Conservation (phyloP, 2,113 vertebrate species). For the Tragelaphus buxtoni region DNA sequence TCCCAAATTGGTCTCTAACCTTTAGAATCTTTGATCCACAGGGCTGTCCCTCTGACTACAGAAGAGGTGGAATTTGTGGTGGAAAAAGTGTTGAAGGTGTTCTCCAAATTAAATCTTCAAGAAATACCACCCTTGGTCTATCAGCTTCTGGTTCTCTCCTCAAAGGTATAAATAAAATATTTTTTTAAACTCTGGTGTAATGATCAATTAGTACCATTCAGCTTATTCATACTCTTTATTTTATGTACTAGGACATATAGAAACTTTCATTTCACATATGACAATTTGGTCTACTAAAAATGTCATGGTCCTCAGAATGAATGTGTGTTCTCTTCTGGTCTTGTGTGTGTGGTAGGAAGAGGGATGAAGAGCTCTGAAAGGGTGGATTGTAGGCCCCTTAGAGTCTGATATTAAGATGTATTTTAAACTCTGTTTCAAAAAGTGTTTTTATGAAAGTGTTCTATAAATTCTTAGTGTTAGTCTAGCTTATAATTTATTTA, state of each 20-base stretch:
- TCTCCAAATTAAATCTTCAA: slow-evolving; percentile 91
- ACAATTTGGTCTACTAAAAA: not conserved
- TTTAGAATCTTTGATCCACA: slow-evolving; percentile 62
- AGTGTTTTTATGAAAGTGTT: not conserved
- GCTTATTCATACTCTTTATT: not conserved
- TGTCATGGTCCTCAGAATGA: not conserved
- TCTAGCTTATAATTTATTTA: not conserved
- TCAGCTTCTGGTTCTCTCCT: slow-evolving; percentile 93
- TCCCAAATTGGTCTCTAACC: not conserved
- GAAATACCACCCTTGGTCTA: slow-evolving; percentile 96
- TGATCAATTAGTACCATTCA: not conserved
- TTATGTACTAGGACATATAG: not conserved
- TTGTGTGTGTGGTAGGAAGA: not conserved
- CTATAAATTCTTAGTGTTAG: not conserved
- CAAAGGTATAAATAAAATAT: slow-evolving; percentile 85
- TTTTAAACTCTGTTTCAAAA: not conserved
- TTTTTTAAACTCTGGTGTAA: not conserved
- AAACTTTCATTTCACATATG: not conserved
- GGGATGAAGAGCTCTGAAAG: not conserved
- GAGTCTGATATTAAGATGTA: not conserved
- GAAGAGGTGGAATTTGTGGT: slow-evolving; percentile 93
- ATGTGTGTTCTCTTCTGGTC: not conserved
- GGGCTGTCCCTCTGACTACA: slow-evolving; percentile 89
- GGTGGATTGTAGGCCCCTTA: not conserved
- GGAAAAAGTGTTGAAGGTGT: slow-evolving; percentile 91